A percentile compares a stretch with the other conserved stretches of the same genome.
Evolutionary conservation across 2,797 vertebrate species (phyloP).

Genomic region (Myiotriccus ornatus): DNA sequence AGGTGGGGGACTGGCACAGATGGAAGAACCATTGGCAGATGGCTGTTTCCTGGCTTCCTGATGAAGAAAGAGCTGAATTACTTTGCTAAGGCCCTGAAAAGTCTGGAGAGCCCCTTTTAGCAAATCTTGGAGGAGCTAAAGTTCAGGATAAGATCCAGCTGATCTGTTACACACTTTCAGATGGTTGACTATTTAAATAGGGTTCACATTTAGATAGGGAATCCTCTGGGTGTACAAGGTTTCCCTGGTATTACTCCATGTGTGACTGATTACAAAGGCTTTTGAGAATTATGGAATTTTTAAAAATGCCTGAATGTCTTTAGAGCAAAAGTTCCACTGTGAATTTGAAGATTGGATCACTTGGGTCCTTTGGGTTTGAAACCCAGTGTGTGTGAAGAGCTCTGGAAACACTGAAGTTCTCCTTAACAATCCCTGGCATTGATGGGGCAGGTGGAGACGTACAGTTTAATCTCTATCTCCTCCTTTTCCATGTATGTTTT

Average conservation of each 20-base stretch:
- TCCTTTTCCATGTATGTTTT: background rate
- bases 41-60: conserved; percentile 79
- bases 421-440: background rate
- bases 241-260: background rate
- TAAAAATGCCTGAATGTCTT: background rate
- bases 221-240: background rate
- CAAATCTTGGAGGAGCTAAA: conserved; percentile 82
- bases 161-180: background rate
- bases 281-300: background rate
- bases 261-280: background rate
- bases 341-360: background rate
- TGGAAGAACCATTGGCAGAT: fast-evolving
- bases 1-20: background rate
- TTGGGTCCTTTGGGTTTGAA: background rate
- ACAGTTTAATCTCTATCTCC: no score
- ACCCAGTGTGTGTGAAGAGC: background rate
- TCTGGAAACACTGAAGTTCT: background rate
- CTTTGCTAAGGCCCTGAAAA: conserved; percentile 89
- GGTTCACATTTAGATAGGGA: background rate
- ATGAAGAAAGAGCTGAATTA: conserved; percentile 92
- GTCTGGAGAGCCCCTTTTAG: conserved; percentile 84
- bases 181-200: background rate
- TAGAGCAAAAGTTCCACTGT: background rate
- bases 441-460: background rate
- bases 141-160: background rate